A percentile compares a stretch with the other conserved stretches of the same genome.
These are phyloP conservation scores for Centropyge bicolor DNA, from an alignment of 2,797 vertebrate genomes.

Conservation along the genomic window DNA sequence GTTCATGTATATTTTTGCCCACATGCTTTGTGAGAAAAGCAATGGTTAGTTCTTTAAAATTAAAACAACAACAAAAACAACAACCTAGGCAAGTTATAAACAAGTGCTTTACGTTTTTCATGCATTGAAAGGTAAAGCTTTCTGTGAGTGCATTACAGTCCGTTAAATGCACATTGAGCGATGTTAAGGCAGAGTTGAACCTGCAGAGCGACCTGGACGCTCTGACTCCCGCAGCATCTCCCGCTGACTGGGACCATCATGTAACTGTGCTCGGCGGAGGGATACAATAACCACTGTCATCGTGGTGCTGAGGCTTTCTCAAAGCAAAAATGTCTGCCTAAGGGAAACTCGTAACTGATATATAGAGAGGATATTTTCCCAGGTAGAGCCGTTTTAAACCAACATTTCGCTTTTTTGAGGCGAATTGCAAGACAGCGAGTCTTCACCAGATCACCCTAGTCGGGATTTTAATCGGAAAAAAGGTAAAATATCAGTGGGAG, in stretches of 20 bases:
- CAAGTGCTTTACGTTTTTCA: background rate
- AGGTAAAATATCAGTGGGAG: conserved; percentile 86
- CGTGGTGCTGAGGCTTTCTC: conserved; percentile 90
- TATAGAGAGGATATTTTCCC: conserved; percentile 86
- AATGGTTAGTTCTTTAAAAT: too few species aligned
- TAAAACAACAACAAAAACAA: background rate
- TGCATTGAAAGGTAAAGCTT: background rate
- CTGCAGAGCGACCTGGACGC: background rate
- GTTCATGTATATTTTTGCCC: background rate
- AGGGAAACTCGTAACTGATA: conserved; percentile 96
- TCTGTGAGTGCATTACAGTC: background rate
- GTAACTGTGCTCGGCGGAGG: conserved; percentile 89
- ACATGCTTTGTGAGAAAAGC: background rate
- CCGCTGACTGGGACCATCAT: conserved; percentile 73
- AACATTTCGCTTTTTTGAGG: conserved; percentile 60
- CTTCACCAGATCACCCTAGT: conserved; percentile 89
- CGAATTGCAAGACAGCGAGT: conserved; percentile 68
- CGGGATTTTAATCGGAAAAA: conserved; percentile 87
- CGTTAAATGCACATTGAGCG: background rate
- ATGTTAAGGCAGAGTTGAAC: conserved; percentile 14
- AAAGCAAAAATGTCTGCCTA: conserved; percentile 97
- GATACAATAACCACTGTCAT: conserved; percentile 88
- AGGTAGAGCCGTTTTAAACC: conserved; percentile 62
- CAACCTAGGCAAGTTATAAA: background rate
- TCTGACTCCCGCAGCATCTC: conserved; percentile 73